Percentiles rank a stretch among this genome's conserved stretches.
These are phyloP conservation scores for Muscicapa striata DNA, from an alignment of 2,797 vertebrate genomes.

Conservation along the genomic window DNA sequence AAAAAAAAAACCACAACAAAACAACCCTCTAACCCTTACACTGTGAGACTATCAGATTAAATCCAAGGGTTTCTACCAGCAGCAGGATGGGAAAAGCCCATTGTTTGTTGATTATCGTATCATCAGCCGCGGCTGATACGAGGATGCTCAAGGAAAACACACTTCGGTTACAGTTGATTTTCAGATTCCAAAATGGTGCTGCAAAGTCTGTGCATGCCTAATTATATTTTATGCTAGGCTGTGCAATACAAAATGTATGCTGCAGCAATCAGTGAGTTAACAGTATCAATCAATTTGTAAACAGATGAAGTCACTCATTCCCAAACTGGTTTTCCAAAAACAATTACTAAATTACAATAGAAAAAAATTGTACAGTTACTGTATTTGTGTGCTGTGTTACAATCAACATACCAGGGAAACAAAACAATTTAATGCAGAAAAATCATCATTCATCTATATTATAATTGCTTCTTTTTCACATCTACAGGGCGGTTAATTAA, in stretches of 20 bases:
- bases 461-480: conserved; percentile 99
- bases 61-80: conserved; percentile 70
- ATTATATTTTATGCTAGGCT: conserved; percentile 84
- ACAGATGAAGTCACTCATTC: conserved; percentile 91
- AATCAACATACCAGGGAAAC: conserved; percentile 99
- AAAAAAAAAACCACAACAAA: background rate
- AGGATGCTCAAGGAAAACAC: conserved; percentile 77
- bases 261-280: conserved; percentile 88
- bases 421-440: conserved; percentile 99
- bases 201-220: conserved; percentile 79
- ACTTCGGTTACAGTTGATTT: conserved; percentile 80
- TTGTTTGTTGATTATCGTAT: conserved; percentile 75
- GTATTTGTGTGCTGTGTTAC: conserved; percentile 96
- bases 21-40: background rate
- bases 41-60: conserved; percentile 71
- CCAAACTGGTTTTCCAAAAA: conserved; percentile 87
- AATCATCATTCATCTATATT: conserved; percentile 99
- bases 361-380: conserved; percentile 94
- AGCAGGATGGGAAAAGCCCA: conserved; percentile 71
- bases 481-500: conserved; percentile 99
- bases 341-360: conserved; percentile 99
- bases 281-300: conserved; percentile 94
- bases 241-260: conserved; percentile 83
- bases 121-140: conserved; percentile 71
- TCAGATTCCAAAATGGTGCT: conserved; percentile 82